phyloP scores from a whole-genome alignment of 2,113 vertebrate species.

The Colaptes auratus region DNA sequence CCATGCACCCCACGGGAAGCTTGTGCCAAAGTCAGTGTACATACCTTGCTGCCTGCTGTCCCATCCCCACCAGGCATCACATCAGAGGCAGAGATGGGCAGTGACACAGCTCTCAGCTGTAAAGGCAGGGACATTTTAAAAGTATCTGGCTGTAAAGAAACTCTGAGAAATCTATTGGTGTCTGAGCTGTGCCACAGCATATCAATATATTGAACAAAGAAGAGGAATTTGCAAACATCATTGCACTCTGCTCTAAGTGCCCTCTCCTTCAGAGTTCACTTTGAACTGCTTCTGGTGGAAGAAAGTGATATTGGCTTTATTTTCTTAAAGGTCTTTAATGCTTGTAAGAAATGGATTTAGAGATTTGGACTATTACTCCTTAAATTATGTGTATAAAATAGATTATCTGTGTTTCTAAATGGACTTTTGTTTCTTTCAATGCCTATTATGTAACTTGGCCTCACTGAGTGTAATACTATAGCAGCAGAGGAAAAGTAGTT shows the following conservation, averaged over 20 bases:
- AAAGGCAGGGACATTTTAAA: background rate
- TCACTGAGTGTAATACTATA: background rate
- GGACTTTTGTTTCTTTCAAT: background rate
- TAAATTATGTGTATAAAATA: background rate
- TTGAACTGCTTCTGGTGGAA: background rate
- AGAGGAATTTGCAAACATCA: background rate
- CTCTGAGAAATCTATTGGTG: background rate
- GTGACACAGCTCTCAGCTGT: background rate
- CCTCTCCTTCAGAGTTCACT: background rate
- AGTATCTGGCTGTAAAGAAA: background rate
- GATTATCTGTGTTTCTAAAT: background rate
- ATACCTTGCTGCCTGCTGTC: background rate
- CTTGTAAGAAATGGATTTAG: background rate
- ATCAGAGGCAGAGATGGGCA: accelerated
- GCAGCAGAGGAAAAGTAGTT: background rate
- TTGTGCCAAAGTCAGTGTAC: background rate
- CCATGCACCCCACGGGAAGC: background rate
- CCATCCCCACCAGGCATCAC: background rate
- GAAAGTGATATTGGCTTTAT: background rate
- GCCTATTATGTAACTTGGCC: background rate
- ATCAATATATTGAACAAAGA: background rate
- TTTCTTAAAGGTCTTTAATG: background rate
- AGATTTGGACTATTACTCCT: background rate
- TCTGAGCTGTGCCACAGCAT: background rate
- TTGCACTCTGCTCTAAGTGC: background rate